Evolutionary conservation across 2,888 invertebrate genomes (phyloP), one percentile per base, ranked within the genome.

Genomic region (Yponomeuta cagnagella): DNA sequence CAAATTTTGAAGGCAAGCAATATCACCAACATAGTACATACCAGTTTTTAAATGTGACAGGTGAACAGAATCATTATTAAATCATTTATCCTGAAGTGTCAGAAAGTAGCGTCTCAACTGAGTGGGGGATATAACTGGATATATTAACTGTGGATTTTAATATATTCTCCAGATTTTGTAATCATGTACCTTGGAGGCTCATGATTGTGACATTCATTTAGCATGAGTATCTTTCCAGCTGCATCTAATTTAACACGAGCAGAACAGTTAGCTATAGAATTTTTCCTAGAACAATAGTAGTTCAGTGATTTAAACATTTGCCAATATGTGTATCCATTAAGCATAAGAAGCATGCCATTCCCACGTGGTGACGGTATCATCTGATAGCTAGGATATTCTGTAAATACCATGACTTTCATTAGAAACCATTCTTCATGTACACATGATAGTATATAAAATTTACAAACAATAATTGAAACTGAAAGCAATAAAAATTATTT

Each of bases 191-290:
- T 37, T 23, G 70, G 70, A 12, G 70, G 64, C 43, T 23, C 64
- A n/a, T 70, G 70, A 31, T 12, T 70, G 37, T 69, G 58, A 31
- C 2, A 31, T n/a, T 31, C 48, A 63, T 68, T 68, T 23, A 30
- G 37, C 30, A 31, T 37, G 37, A 68, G 66, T 58, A 30, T 48
- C 43, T 48, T 48, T 66, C 43, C 64, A 48, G 66, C 6, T 1
- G 64, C 66, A 8, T 77, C 74, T 15, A 82, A 70, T 48, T 77
- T 79, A 6, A 83, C 71, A 12, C 75, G 73, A 0, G 79, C 81
- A 43, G 74, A 77, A 70, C 80, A 82, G 0, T 74, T 74, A 9
- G 10, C 8, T 2, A 58, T 68, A n/a, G 71, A 63, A 66, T 74
- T 43, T 43, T 43, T 43, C 43, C 43, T 75, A 5, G 72, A 72